Evolutionary conservation across 2,888 invertebrate genomes (phyloP), one percentile per base, ranked within the genome.

Genomic region (Acleris literana): DNA sequence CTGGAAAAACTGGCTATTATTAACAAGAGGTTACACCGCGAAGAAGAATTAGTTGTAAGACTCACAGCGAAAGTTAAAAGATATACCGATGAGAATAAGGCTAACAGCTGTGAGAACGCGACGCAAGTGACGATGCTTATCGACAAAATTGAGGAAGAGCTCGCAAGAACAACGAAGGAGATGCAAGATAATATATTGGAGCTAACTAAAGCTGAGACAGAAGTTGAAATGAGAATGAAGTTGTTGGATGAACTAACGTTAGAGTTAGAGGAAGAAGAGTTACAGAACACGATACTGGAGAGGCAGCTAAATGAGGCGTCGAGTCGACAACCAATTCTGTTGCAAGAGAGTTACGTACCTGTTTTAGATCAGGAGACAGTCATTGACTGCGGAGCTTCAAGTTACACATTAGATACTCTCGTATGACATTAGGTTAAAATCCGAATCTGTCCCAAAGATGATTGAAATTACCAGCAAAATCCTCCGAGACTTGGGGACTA

Each of bases 1-100:
- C 88, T 96, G 75, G 96, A 97, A 76, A 95, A 94, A 83, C 93
- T 97, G 57, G 94, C 95, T 25, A 94, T 95, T 61, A 89, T 96
- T 29, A 96, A 97, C 82, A 95, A 96, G 79, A 93, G 94, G 76
- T 86, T 97, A 65, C 94, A 96, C 66, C 93, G 94, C 65, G 96
- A 96, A 81, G 96, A 96, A 79, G 96, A 96, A 80, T 86, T 94
- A 64, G 91, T 97, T 3, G 94, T 96, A 4, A 92, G 96, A 72
- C 81, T 97, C 48, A 94, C 94, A 43, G 93, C 94, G 3, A 95
- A 95, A 83, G 93, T 95, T 5, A 94, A 94, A 73, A 87, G 94
- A 69, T 94, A 94, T 74, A 88, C 90, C 75, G 93, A 93, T 55
- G 93, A 93, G 71, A 91, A 93, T 57, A 91, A 88, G 72, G 92